A percentile compares a stretch with the other conserved stretches of the same genome.
Conservation (phyloP, 2,113 vertebrate genomes). For the Microtus richardsoni region DNA sequence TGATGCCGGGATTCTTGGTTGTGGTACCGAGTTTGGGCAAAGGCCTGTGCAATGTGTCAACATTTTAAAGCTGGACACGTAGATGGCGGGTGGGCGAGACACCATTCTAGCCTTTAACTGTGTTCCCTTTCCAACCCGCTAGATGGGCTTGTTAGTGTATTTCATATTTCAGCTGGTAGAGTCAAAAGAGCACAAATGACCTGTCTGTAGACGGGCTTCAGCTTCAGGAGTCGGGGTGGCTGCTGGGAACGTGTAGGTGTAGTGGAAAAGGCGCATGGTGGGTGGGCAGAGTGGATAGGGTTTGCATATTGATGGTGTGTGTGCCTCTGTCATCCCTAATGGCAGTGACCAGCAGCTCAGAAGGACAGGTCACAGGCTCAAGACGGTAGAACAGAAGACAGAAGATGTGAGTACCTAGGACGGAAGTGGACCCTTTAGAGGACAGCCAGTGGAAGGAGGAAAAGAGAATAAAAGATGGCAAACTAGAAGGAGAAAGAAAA, state of each 20-base stretch:
- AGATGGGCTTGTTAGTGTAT: neutral
- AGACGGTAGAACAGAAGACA: neutral
- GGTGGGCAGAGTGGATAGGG: neutral
- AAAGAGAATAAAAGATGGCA: neutral
- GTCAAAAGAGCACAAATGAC: neutral
- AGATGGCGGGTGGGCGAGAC: neutral
- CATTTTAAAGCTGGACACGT: neutral
- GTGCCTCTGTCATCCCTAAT: neutral
- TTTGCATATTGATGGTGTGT: neutral
- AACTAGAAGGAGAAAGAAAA: slow-evolving; percentile 24
- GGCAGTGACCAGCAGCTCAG: neutral
- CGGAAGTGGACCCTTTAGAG: neutral
- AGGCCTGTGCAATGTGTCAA: neutral
- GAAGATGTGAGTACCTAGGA: neutral
- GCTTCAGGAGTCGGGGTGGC: neutral
- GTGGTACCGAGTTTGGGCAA: neutral
- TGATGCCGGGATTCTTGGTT: neutral
- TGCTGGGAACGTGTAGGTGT: neutral
- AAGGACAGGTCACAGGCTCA: neutral
- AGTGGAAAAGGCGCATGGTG: neutral
- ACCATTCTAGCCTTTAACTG: neutral
- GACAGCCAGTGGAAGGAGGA: neutral
- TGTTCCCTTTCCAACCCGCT: neutral
- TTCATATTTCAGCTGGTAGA: slow-evolving; percentile 8
- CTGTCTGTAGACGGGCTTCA: neutral